Base-by-base conservation (phyloP, 2,888 invertebrate species). In the Agriopis aurantiaria region DNA sequence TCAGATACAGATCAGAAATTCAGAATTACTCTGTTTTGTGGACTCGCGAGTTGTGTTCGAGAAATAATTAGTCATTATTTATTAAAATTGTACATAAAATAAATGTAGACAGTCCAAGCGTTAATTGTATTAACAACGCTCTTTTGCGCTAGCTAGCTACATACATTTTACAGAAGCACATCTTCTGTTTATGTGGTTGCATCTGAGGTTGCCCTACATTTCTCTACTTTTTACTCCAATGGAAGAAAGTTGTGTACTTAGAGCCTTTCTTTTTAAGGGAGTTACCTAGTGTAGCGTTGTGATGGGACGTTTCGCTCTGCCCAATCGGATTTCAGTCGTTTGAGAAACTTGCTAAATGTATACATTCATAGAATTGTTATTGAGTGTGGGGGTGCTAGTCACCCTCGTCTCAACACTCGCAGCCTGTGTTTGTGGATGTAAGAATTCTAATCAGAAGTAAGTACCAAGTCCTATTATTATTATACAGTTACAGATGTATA, bases 381-480 rank as follows among this genome's bases (percentile, higher is more conserved):
- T 95, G 64, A 91, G 91, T 85, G 82, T 92, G 75, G 94, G 90
- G 85, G 90, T 92, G 85, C 88, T 93, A 60, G 85, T 88, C 80
- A 90, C 91, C 82, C 91, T 95, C 68, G 82, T 92, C 87, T 83
- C 95, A 87, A 80, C 95, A 82, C 91, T 97, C 76, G 95, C 96
- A 73, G 95, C 95, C 78, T 97, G 97, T 88, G 95, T 97, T 76
- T 97, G 97, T 87, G 96, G 96, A 86, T 97, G 97, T 90, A 96
- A 96, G 82, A 96, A 96, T 82, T 96, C 96, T 80, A 95, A 96
- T 83, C 96, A 96, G 85, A 97, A 97, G 97, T 97, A 94, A 96
- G 95, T 92, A 65, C 62, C 17, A 41, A 51, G 45, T 59, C 52
- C 55, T 59, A 11, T 51, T 66, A 56, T 51, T 33, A 45, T 57